phyloP scores from a whole-genome alignment of 2,113 vertebrate genomes.

The Mesocricetus auratus region DNA sequence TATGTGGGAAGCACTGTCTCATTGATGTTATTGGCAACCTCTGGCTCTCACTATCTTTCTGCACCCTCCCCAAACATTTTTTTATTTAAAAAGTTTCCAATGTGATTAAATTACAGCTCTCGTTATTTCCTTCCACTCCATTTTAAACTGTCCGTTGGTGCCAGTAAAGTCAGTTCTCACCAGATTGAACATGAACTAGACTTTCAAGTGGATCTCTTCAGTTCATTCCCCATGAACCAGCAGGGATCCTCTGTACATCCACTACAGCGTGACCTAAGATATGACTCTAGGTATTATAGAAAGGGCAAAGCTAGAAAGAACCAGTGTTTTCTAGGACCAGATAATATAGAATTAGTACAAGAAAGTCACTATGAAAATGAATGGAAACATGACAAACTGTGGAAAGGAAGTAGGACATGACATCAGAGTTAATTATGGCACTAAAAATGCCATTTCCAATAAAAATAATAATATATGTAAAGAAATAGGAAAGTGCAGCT shows the following conservation, averaged over 20 bases:
- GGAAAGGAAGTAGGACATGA: neutral
- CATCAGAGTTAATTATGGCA: neutral
- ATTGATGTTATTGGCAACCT: too few relatives aligned
- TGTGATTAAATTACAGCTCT: slow-evolving; percentile 29
- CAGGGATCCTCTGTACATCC: neutral
- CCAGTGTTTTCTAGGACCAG: neutral
- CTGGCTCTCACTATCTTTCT: neutral
- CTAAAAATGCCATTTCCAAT: slow-evolving; percentile 32
- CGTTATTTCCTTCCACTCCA: neutral
- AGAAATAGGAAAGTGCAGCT: neutral
- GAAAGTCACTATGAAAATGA: neutral
- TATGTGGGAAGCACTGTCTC: neutral
- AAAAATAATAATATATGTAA: neutral
- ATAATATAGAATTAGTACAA: neutral
- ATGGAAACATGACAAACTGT: neutral
- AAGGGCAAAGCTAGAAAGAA: neutral
- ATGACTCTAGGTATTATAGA: neutral
- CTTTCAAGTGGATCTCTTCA: neutral
- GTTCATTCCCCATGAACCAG: neutral
- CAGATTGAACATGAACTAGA: neutral
- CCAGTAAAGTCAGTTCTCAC: neutral
- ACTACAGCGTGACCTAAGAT: neutral
- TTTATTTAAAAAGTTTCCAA: slow-evolving; percentile 28
- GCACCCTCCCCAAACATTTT: neutral
- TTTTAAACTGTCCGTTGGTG: neutral